Percentiles rank a stretch among this genome's conserved stretches.
Conservation (phyloP, 2,797 vertebrate species). For the Podargus strigoides region DNA sequence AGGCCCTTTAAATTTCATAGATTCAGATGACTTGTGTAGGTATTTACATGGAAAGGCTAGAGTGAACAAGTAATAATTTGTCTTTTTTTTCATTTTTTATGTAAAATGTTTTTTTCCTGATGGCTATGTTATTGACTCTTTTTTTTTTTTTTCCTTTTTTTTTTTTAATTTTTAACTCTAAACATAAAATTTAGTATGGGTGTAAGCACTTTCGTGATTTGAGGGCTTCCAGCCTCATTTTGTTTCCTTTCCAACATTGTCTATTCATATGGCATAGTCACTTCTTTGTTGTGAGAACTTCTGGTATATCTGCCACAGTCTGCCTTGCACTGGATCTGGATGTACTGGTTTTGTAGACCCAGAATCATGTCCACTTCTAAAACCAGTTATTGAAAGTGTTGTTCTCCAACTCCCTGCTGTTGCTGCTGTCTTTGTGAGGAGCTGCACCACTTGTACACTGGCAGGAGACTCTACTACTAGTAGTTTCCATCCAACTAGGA, state of each 20-base stretch:
- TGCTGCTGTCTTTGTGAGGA: neutral
- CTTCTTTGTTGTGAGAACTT: neutral
- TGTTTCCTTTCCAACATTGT: neutral
- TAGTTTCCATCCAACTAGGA: neutral
- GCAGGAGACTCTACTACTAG: neutral
- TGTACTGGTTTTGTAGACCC: neutral
- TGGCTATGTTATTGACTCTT: rapidly evolving
- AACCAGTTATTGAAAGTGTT: neutral
- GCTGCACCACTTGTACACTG: neutral
- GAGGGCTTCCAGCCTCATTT: neutral
- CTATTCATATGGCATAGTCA: neutral
- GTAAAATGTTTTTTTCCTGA: neutral
- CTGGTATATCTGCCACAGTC: neutral
- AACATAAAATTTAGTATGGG: neutral
- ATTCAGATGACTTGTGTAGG: neutral
- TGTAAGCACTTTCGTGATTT: neutral
- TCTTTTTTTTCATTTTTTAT: neutral
- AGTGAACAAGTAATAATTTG: neutral
- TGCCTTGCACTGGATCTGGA: neutral
- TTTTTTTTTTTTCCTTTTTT: too few relatives aligned
- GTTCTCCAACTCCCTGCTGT: neutral
- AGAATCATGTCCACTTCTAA: neutral
- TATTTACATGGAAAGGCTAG: neutral
- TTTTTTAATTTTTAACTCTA: neutral
- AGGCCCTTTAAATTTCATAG: neutral